Evolutionary conservation across 2,797 vertebrate genomes (phyloP), one percentile per base, ranked within the genome.

Genomic region (Sparidentex hasta): DNA sequence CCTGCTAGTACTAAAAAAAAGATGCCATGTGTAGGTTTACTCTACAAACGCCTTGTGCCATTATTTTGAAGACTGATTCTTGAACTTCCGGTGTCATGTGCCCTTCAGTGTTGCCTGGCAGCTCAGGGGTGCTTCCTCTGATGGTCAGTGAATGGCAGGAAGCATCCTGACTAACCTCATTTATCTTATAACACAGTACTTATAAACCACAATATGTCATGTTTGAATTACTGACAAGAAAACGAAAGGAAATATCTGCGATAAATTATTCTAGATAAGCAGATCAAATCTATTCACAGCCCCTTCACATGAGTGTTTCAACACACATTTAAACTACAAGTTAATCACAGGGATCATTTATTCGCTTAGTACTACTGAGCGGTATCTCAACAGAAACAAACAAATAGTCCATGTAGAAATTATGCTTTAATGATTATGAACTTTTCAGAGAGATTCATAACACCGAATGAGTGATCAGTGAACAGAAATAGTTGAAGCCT

Each of bases 1-100:
- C 29, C 5, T 33, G 29, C 29, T 33, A 33, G 7, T 33, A 7
- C 29, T 27, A 27, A 27, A 27, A 27, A 25, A 33, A 33, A 14
- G 17, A 64, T 64, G 2, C n/a, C 3, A 20, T 1, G 3, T n/a
- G 11, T 11, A 8, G 14, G 25, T 43, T 61, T 18, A 3, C 17
- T 17, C n/a, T 7, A 20, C 12, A 11, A 78, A 61, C 54, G 47
- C 9, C 11, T 16, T 47, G 43, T 1, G 18, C 66, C 58, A 29
- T 87, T 90, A 88, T 61, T 91, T 89, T 88, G 87, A 90, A 90
- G 25, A 46, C 4, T 13, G 14, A 38, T 54, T 27, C 29, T 3
- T 17, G 1, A 17, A 59, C 82, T 79, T 90, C 86, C 81, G 23
- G 68, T 80, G 62, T 69, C 55, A 21, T 61, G 33, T 70, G 29